Evolutionary conservation across 2,888 invertebrate species (phyloP).

Genomic region (Lottia scabra): DNA sequence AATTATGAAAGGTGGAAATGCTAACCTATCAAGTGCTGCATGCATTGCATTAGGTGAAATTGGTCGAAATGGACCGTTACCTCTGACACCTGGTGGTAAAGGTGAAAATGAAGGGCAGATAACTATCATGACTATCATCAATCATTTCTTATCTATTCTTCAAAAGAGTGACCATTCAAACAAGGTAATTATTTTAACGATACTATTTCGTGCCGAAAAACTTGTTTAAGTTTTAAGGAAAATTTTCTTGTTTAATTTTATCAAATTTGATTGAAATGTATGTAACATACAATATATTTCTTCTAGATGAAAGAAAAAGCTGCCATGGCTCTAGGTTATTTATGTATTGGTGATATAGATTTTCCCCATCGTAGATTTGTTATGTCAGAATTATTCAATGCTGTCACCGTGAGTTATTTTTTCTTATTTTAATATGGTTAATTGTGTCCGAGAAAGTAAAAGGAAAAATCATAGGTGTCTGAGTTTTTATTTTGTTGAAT

Average conservation of each 20-base stretch:
- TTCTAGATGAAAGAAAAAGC: slow-evolving; percentile 76
- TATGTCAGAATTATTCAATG: slow-evolving; percentile 81
- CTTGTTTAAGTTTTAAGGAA: too few species aligned
- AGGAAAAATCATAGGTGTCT: too few species aligned
- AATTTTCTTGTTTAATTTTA: too few species aligned
- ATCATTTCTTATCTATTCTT: slow-evolving; percentile 79
- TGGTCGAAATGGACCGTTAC: slow-evolving; percentile 78
- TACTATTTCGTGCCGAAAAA: too few species aligned
- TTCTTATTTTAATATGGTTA: neutral
- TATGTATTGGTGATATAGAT: slow-evolving; percentile 83
- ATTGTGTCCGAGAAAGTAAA: too few species aligned
- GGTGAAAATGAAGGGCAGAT: slow-evolving; percentile 42
- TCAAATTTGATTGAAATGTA: too few species aligned
- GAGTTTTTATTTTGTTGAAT: too few species aligned
- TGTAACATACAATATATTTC: too few species aligned
- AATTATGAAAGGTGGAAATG: slow-evolving; percentile 40
- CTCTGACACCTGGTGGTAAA: slow-evolving; percentile 74
- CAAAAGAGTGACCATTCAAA: slow-evolving; percentile 67
- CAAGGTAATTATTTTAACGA: slow-evolving; percentile 43
- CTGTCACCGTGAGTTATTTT: slow-evolving; percentile 78
- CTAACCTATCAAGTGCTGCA: slow-evolving; percentile 68
- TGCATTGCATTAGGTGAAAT: slow-evolving; percentile 79
- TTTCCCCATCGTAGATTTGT: slow-evolving; percentile 81
- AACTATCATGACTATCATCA: slow-evolving; percentile 80
- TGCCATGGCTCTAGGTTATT: slow-evolving; percentile 80